Conservation (phyloP, 2,888 invertebrate genomes). For the Caenorhabditis afra region DNA sequence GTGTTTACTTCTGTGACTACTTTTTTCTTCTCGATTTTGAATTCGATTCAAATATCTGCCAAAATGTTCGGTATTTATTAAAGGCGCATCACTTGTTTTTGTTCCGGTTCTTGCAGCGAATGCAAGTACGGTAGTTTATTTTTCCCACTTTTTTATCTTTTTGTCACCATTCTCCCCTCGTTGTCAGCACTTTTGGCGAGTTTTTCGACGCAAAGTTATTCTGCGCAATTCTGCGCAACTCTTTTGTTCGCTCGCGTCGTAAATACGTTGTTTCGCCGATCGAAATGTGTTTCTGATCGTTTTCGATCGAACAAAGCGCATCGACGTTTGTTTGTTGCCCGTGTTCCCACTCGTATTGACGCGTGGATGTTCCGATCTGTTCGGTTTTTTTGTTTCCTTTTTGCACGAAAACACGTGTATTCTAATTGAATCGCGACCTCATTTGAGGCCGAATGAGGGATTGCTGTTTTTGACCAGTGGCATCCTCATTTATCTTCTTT, state of each 20-base stretch:
- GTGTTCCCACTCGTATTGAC: constrained; percentile 1
- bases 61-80: background rate
- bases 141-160: background rate
- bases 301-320: background rate
- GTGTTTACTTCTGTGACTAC: too few species aligned
- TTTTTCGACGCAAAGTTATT: background rate
- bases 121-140: background rate
- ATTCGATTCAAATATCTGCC: too few species aligned
- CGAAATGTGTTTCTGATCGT: background rate
- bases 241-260: background rate
- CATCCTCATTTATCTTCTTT: background rate
- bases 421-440: constrained; percentile 38
- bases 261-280: too few species aligned
- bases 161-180: background rate
- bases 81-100: background rate
- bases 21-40: too few species aligned
- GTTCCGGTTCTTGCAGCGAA: too few species aligned
- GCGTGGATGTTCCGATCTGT: constrained; percentile 2
- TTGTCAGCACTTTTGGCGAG: too few species aligned
- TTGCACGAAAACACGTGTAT: constrained; percentile 1
- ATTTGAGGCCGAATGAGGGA: constrained; percentile 6
- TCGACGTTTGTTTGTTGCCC: constrained; percentile 10
- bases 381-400: constrained; percentile 1
- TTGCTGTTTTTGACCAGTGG: background rate
- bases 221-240: background rate